phyloP scores from a whole-genome alignment of 2,113 vertebrate genomes.

The Poeciliopsis turrubarensis region DNA sequence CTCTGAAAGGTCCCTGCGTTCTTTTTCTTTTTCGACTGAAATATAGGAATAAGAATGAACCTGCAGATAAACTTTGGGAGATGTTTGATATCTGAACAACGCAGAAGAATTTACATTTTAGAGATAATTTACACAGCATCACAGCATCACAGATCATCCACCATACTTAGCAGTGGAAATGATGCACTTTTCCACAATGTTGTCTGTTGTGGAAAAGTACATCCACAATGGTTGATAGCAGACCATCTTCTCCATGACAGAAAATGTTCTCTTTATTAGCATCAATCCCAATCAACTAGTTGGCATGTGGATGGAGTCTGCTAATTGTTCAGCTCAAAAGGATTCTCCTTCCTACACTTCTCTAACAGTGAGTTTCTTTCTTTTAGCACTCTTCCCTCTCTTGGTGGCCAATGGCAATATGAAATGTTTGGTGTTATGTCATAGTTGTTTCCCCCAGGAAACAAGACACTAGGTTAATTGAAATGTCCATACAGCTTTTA shows the following conservation, averaged over 20 bases:
- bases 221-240: no score
- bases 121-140: no score
- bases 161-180: neutral
- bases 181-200: neutral
- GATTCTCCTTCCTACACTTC: neutral
- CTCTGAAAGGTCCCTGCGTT: neutral
- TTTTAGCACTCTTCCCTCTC: no score
- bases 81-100: neutral
- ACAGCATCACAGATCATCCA: neutral
- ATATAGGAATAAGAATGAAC: neutral
- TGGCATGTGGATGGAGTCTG: no score
- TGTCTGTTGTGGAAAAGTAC: no score
- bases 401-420: no score
- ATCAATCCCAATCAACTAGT: neutral
- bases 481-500: neutral
- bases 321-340: neutral
- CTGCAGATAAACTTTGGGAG: neutral
- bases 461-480: neutral
- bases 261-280: neutral
- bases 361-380: neutral
- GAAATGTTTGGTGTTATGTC: neutral
- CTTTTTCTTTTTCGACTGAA: neutral
- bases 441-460: neutral
- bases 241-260: neutral
- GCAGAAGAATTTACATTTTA: no score